phyloP scores from a whole-genome alignment of 1,140 invertebrate species.

The Lepidotrigona ventralis region DNA sequence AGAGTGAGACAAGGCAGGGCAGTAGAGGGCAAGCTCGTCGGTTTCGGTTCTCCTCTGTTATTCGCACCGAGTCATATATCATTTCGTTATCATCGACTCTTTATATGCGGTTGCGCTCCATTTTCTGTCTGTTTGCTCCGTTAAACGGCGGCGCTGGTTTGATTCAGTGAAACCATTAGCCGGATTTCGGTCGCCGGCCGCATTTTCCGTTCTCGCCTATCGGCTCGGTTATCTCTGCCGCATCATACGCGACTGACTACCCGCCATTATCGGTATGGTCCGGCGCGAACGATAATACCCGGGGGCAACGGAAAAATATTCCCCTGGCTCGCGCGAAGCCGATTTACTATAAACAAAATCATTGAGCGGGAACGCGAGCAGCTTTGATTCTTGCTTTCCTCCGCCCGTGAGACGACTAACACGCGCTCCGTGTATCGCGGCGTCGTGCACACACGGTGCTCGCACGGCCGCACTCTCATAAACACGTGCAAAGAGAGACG shows the following conservation, averaged over 20 bases:
- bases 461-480: too few species aligned
- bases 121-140: slow-evolving; percentile 81
- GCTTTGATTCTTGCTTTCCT: slow-evolving; percentile 18
- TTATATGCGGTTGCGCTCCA: slow-evolving; percentile 81
- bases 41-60: slow-evolving; percentile 62
- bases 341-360: slow-evolving; percentile 55
- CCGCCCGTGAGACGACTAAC: background rate
- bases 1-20: background rate
- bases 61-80: slow-evolving; percentile 79
- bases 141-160: slow-evolving; percentile 75
- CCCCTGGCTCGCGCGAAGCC: slow-evolving; percentile 13
- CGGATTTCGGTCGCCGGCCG: slow-evolving; percentile 72
- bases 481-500: background rate
- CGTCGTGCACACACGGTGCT: too few species aligned
- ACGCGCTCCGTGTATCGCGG: background rate
- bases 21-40: slow-evolving; percentile 38
- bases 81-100: slow-evolving; percentile 81
- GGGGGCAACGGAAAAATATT: slow-evolving; percentile 55
- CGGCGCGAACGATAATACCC: slow-evolving; percentile 64
- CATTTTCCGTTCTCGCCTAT: slow-evolving; percentile 66
- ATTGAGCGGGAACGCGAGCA: slow-evolving; percentile 9
- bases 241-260: slow-evolving; percentile 63
- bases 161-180: slow-evolving; percentile 78
- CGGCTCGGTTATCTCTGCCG: slow-evolving; percentile 55
- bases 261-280: slow-evolving; percentile 59